These are phyloP conservation scores for Spisula subtruncata DNA, from an alignment of 2,888 invertebrate species.

Conservation along the genomic window DNA sequence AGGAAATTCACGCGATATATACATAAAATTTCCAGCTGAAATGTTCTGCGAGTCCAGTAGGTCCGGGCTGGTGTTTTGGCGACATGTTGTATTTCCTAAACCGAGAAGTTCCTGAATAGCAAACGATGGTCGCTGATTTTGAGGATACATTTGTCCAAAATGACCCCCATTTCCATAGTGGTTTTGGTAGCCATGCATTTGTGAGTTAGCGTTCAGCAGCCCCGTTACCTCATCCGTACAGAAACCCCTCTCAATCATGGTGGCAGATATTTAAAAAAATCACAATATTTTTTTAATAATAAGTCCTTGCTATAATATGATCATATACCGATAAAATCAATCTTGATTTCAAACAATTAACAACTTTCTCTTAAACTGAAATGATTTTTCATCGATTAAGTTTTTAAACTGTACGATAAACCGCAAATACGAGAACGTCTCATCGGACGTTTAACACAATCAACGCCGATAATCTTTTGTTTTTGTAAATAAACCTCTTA, in stretches of 20 bases:
- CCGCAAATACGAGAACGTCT: not conserved
- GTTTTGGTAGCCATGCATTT: constrained; percentile 74
- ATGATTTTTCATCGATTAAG: not conserved
- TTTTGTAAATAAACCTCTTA: constrained; percentile 70
- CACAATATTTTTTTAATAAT: not conserved
- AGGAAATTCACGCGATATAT: constrained; percentile 64
- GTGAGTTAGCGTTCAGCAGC: constrained; percentile 67
- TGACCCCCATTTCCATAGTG: constrained; percentile 75
- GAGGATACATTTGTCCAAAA: constrained; percentile 86
- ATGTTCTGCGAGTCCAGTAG: constrained; percentile 73
- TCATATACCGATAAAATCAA: too few species aligned
- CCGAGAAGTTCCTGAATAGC: constrained; percentile 96
- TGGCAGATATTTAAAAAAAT: not conserved
- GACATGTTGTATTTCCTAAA: constrained; percentile 80
- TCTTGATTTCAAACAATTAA: too few species aligned
- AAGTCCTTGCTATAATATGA: not conserved
- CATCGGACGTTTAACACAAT: constrained; percentile 30
- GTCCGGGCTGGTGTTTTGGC: constrained; percentile 79
- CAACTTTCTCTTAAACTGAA: too few species aligned
- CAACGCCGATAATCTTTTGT: constrained; percentile 45
- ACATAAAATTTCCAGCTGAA: constrained; percentile 70
- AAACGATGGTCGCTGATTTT: constrained; percentile 94
- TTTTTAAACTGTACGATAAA: constrained; percentile 7
- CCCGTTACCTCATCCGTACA: constrained; percentile 71
- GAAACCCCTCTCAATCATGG: constrained; percentile 67